Base-by-base conservation (phyloP, 2,888 invertebrate species). In the Elysia crispata region DNA sequence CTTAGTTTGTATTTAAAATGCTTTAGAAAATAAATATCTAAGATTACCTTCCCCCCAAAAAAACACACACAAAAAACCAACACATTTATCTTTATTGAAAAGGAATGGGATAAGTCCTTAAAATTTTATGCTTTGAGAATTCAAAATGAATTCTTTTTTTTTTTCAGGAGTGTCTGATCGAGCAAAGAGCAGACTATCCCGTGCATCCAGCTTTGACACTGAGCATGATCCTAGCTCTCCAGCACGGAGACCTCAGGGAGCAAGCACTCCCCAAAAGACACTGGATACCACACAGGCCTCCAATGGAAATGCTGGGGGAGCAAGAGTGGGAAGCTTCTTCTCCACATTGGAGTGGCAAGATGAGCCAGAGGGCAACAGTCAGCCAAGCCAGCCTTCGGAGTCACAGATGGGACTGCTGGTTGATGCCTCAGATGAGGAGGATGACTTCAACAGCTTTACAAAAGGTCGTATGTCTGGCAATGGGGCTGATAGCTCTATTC, bases 101-200 rank as follows among this genome's bases (percentile, higher is more conserved):
- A n/a, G n/a, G n/a, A n/a, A n/a, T n/a, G n/a, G n/a, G n/a, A n/a
- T n/a, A n/a, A n/a, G n/a, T n/a, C n/a, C n/a, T n/a, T n/a, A n/a
- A n/a, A n/a, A 6, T 41, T 41, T 41, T 41, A 41, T 41, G 41
- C 41, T 41, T 41, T 41, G n/a, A 60, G 60, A 70, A 13, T 11
- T 3, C 41, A n/a, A n/a, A 41, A 70, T 70, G 6, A 18, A 23
- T 73, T 73, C 33, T 30, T 6, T 74, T 50, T 60, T 60, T 23
- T 8, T 57, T 60, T 8, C 82, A 90, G 90, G 89, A 76, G 87
- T 89, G 23, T 89, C 90, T 33, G 88, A 90, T 23, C 82, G 86
- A 78, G 89, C 87, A 1, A 86, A 85, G 82, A 83, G 84, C 23
- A 84, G 86, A 30, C 82, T 89, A 66, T 85, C 83, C 23, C 76